Percentiles rank a stretch among this genome's conserved stretches.
These are phyloP conservation scores for Zaprionus africanus DNA, from an alignment of 1,140 invertebrate genomes.

Conservation along the genomic window DNA sequence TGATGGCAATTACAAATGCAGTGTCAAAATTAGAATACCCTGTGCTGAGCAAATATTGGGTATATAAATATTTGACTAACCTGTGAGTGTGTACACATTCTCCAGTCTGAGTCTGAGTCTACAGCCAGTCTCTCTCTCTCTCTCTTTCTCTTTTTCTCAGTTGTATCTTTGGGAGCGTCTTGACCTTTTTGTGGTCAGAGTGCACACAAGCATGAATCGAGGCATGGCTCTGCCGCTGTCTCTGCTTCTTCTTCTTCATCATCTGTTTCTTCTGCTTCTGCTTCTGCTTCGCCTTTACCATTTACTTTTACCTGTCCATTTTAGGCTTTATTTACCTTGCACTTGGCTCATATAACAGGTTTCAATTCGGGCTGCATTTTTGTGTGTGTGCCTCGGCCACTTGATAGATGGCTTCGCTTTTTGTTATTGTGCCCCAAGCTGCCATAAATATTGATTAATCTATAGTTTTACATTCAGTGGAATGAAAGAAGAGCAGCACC, in stretches of 20 bases:
- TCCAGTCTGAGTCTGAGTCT: conserved; percentile 4
- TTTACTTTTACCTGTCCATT: conserved; percentile 35
- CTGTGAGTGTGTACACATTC: neutral
- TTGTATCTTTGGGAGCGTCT: conserved; percentile 65
- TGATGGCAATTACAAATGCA: neutral
- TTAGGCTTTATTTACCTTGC: conserved; percentile 48
- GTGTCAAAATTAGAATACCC: conserved; percentile 31
- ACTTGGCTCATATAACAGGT: conserved; percentile 70
- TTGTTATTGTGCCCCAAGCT: conserved; percentile 39
- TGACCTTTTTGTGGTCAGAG: conserved; percentile 82
- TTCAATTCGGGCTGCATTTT: conserved; percentile 52
- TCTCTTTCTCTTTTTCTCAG: conserved; percentile 14
- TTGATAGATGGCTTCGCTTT: conserved; percentile 65
- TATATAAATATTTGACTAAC: conserved; percentile 33
- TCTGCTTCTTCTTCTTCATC: conserved; percentile 28
- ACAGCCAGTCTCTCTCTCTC: neutral
- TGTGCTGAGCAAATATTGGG: conserved; percentile 1
- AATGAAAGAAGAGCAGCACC: conserved; percentile 22
- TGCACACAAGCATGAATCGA: conserved; percentile 80
- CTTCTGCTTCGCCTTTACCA: conserved; percentile 33
- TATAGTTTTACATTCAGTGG: conserved; percentile 70
- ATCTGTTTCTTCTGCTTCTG: conserved; percentile 22
- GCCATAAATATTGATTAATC: conserved; percentile 82
- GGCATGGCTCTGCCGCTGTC: conserved; percentile 10
- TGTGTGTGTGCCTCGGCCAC: conserved; percentile 27